phyloP scores from a whole-genome alignment of 1,140 invertebrate genomes.

The Antheraea pernyi region DNA sequence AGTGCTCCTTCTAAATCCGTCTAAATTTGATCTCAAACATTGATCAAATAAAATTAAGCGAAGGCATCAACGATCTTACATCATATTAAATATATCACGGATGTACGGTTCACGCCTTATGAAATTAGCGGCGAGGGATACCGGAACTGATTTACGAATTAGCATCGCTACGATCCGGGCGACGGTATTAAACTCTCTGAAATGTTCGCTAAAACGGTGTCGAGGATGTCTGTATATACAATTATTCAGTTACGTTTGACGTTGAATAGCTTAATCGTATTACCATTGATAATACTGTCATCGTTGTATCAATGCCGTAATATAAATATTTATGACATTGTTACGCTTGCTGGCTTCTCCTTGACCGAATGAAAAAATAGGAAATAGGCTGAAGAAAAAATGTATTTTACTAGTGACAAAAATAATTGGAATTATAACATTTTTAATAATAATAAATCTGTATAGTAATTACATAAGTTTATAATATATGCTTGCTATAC shows the following conservation, averaged over 20 bases:
- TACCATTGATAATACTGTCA: neutral
- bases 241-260: slow-evolving; percentile 14
- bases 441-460: no score
- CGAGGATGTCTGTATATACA: slow-evolving; percentile 9
- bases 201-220: neutral
- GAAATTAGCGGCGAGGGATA: slow-evolving; percentile 16
- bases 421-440: no score
- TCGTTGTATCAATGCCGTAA: neutral
- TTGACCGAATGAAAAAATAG: no score
- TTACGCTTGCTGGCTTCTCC: neutral
- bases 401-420: no score
- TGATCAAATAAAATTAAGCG: no score
- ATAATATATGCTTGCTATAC: no score
- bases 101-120: neutral
- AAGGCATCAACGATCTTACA: no score
- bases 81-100: neutral
- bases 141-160: slow-evolving; percentile 39
- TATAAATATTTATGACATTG: neutral
- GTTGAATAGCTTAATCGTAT: slow-evolving; percentile 9
- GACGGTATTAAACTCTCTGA: neutral
- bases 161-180: slow-evolving; percentile 30
- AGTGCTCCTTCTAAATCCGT: no score
- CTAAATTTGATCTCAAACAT: no score
- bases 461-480: no score
- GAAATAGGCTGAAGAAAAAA: no score